Base-by-base conservation (phyloP, 2,888 invertebrate species). In the Acrobasis suavella region DNA sequence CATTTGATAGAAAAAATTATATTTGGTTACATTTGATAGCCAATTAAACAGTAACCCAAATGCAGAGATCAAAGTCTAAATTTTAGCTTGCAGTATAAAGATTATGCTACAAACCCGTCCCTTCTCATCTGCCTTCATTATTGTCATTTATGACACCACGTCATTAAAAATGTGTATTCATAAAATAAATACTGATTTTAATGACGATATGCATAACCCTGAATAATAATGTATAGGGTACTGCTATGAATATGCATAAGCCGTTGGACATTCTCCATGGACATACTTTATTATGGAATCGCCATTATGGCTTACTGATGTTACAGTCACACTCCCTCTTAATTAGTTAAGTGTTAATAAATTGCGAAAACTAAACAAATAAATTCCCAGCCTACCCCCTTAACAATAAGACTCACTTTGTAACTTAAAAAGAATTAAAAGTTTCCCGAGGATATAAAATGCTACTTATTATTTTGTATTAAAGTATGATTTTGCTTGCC, bases 341-440 rank as follows among this genome's bases (percentile, higher is more conserved):
- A 84, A 87, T 87, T 83, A 84, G 76, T 75, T 71, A 75, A 81
- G 68, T 73, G 74, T 77, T 73, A 69, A 78, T 81, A 78, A 76
- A 73, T 73, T 58, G 64, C 60, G 51, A 58, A 58, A 50, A 62
- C 51, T 72, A 67, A 69, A 73, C 64, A 65, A 60, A 62, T 62
- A 64, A 76, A 70, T 75, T 67, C 65, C 63, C 67, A 73, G 75
- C 70, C 72, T 80, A 71, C 62, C 32, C 50, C 64, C 10, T 60
- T 22, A 65, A 16, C 5, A 64, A 72, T 77, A 82, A 71, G 76
- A 72, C 50, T 64, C 50, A 64, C 61, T 63, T 62, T 62, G 69
- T 66, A 68, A 60, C 63, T 54, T 52, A 64, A 69, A 62, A 65
- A 65, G 63, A 61, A 65, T 65, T 55, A 50, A 17, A 62, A 51